Evolutionary conservation across 2,797 vertebrate species (phyloP).

Genomic region (Argya squamiceps): DNA sequence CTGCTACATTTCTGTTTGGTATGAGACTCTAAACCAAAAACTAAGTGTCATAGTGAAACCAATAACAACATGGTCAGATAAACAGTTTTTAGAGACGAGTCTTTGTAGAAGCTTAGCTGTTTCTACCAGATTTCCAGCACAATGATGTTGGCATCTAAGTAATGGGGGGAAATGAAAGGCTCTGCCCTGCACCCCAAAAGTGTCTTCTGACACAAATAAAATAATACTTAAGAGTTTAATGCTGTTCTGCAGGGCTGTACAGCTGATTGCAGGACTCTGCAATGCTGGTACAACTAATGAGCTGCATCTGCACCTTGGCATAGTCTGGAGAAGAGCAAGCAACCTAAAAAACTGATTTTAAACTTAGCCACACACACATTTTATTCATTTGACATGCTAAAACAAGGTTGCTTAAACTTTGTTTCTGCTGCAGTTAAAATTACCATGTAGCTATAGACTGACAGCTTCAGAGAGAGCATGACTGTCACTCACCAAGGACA

Average conservation of each 20-base stretch:
- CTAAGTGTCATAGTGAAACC: not conserved
- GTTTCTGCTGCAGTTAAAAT: not conserved
- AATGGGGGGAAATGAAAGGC: not conserved
- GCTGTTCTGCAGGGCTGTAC: not conserved
- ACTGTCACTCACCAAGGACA: not conserved
- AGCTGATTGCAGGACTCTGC: not conserved
- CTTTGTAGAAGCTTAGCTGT: not conserved
- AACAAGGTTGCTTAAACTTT: not conserved
- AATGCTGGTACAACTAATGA: not conserved
- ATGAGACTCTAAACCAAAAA: not conserved
- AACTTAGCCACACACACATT: not conserved
- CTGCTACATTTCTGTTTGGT: not conserved
- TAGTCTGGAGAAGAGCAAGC: slow-evolving; percentile 32
- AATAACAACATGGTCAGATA: not conserved
- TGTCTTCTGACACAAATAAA: not conserved
- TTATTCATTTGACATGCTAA: slow-evolving; percentile 17
- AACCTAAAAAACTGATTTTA: not conserved
- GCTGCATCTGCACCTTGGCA: slow-evolving; percentile 13
- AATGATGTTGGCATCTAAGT: not conserved
- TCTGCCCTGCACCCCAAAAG: not conserved
- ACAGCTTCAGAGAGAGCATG: not conserved
- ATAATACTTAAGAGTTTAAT: not conserved
- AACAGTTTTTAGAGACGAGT: not conserved
- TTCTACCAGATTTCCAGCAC: not conserved
- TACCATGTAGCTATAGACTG: not conserved